phyloP scores from a whole-genome alignment of 2,113 vertebrate species.

The Eulemur rufifrons region DNA sequence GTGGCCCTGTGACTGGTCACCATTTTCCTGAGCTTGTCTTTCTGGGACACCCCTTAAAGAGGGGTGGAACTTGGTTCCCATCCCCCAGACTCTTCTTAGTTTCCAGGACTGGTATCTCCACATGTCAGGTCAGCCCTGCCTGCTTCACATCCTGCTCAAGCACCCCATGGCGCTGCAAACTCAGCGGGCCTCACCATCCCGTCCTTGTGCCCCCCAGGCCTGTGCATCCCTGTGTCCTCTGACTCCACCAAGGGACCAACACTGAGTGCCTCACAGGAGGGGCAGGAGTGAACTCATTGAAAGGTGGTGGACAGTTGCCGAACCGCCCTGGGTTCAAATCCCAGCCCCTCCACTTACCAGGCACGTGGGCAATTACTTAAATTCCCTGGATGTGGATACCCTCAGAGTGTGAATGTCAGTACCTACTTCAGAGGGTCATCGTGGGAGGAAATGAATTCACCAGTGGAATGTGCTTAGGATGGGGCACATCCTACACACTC shows the following conservation, averaged over 20 bases:
- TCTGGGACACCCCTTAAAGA: neutral
- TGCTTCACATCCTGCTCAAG: rapidly evolving
- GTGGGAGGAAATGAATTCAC: too few species aligned
- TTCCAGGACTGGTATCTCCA: neutral
- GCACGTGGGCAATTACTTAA: neutral
- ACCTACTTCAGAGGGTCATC: neutral
- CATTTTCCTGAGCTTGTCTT: neutral
- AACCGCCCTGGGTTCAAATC: neutral
- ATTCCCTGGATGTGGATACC: too few species aligned
- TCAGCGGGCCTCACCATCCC: neutral
- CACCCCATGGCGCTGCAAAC: neutral
- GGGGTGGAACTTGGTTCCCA: neutral
- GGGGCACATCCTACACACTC: neutral
- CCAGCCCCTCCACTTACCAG: neutral
- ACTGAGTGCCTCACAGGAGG: neutral
- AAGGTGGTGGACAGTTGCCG: too few species aligned
- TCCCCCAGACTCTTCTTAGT: neutral
- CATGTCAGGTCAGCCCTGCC: neutral
- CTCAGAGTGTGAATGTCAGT: neutral
- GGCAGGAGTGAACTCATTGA: neutral
- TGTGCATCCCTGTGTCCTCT: neutral
- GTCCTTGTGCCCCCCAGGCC: neutral
- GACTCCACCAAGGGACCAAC: neutral
- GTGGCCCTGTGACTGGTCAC: neutral
- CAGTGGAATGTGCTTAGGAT: too few species aligned